Evolutionary conservation across 2,797 vertebrate genomes (phyloP), one percentile per base, ranked within the genome.

Genomic region (Hybognathus amarus): DNA sequence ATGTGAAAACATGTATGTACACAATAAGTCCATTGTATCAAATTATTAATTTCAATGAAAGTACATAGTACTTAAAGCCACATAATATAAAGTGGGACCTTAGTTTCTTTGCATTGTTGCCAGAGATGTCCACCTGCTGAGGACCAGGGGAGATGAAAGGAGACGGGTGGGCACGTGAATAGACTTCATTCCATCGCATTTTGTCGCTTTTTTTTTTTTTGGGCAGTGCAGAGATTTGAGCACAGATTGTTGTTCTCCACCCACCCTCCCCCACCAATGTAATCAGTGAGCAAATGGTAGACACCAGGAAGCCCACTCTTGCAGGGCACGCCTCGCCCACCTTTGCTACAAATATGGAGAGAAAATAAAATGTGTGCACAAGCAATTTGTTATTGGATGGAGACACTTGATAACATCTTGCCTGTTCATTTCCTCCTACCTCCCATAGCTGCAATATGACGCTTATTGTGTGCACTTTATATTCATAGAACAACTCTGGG

Each of bases 211-310:
- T 87, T 33, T 30, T 33, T 33, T 33, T 33, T 33, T 33, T 36
- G 5, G 87, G 87, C 87, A 87, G 52, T 18, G 63, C 70, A 20
- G 30, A 67, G 77, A 56, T 64, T 59, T 74, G 74, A 56, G 79
- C 87, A 85, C 87, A 88, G 88, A 85, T 87, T 87, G 83, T 79
- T 59, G 45, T 80, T 71, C 47, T 67, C 52, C 64, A 70, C 18
- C 36, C 2, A 50, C 50, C 68, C 75, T 82, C 75, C 84, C 75
- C 63, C 74, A 75, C 61, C 70, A 77, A 74, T 84, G 75, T 89
- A 88, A 87, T 85, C 82, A 84, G 61, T 87, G 83, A 87, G 88
- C 82, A 88, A 85, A 88, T 77, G 85, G 77, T 68, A 73, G 83
- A 71, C 81, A 74, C 74, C 76, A 80, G 86, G 83, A 89, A 83